These are phyloP conservation scores for Apis laboriosa DNA, from an alignment of 1,140 invertebrate genomes.

Conservation along the genomic window DNA sequence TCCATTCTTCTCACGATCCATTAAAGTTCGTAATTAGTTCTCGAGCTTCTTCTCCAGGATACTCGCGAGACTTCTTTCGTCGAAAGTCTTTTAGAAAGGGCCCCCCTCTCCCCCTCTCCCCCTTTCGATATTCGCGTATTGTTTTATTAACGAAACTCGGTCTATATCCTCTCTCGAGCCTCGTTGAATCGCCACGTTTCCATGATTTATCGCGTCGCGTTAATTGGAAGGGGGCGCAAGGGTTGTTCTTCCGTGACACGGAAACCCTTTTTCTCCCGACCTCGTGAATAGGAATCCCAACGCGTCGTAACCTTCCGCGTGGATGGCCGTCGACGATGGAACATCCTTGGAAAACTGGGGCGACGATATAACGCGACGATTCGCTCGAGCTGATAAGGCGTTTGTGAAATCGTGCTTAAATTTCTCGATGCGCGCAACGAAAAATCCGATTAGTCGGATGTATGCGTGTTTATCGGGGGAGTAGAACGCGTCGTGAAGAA, in stretches of 20 bases:
- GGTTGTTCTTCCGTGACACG: conserved; percentile 43
- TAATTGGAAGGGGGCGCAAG: conserved; percentile 52
- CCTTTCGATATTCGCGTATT: not conserved
- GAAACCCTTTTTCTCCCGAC: conserved; percentile 53
- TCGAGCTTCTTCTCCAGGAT: conserved; percentile 11
- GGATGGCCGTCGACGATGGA: not conserved
- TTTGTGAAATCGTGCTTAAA: not conserved
- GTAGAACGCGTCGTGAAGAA: too few relatives aligned
- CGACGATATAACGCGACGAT: not conserved
- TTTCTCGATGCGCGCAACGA: not conserved
- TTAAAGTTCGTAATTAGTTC: conserved; percentile 51
- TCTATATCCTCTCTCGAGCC: conserved; percentile 7
- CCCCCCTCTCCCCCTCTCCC: too few relatives aligned
- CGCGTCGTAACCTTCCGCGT: not conserved
- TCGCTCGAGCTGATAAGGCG: not conserved
- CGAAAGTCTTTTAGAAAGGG: not conserved
- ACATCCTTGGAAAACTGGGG: not conserved
- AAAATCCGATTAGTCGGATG: too few relatives aligned
- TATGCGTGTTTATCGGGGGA: too few relatives aligned
- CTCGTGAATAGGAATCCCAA: conserved; percentile 44
- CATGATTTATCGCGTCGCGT: conserved; percentile 60
- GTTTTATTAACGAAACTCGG: conserved; percentile 38
- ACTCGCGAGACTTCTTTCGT: not conserved
- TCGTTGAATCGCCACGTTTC: conserved; percentile 35
- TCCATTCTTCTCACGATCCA: conserved; percentile 29